Base-by-base conservation (phyloP, 2,113 vertebrate species). In the Amphiprion percula region DNA sequence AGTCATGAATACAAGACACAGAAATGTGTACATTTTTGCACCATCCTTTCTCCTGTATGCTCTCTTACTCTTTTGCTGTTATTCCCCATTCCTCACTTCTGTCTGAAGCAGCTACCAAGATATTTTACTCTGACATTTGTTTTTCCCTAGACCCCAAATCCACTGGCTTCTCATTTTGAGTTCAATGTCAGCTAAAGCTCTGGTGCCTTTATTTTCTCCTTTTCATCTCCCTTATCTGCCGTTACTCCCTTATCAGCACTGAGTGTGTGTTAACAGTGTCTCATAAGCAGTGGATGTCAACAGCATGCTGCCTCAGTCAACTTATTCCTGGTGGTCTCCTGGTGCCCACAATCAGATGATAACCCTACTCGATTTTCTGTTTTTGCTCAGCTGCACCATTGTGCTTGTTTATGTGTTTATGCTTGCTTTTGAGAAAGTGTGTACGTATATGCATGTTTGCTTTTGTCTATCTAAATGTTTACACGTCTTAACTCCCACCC, bases 191-290 rank as follows among this genome's bases (percentile, higher is more conserved):
- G 74, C 71, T 65, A 79, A 84, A 65, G 68, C 82, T 77, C 58
- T 61, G 24, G 70, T 74, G 80, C 73, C 85, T 88, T 90, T 90
- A 74, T 86, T 83, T 80, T 84, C 77, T 78, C 76, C 71, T 88
- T 87, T 72, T 84, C 81, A 82, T 90, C 82, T 86, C 71, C 59
- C 82, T 91, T 93, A 91, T 93, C 91, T 88, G 74, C 46, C 65
- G 72, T 60, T 55, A 64, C 50, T 67, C 56, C 58, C 86, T 93
- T 93, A 93, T 93, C 90, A 67, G 66, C 54, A 10, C 63, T 26
- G 79, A 88, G 87, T 81, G 72, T 74, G 74, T 79, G 83, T 87
- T 87, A 90, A 91, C 88, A 73, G 80, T 79, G 83, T 82, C 88
- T 90, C 85, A 90, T 88, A 82, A 85, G 79, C 81, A 83, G 81